Base-by-base conservation (phyloP, 2,888 invertebrate genomes). In the Sipha maydis region DNA sequence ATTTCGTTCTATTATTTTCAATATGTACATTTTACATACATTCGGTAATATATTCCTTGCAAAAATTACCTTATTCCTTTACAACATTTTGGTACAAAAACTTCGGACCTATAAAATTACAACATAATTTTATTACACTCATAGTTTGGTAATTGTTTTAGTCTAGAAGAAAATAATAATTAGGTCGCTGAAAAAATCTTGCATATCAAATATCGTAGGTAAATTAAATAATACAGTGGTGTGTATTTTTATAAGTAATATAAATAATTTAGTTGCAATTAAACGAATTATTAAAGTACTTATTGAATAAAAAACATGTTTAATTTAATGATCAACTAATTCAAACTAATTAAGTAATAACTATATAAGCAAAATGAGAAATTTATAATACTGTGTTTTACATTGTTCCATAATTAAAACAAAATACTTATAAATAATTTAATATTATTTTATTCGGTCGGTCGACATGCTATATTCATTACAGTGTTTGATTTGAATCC, bases 1-100 rank as follows among this genome's bases (percentile, higher is more conserved):
- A 92, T 91, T 31, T 56, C 38, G 38, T 80, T 54, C 8, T 80
- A 54, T 48, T 48, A n/a, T 48, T 48, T 48, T 48, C 48, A 48
- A 48, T 48, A 48, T 14, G 14, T 48, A 48, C 14, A 48, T 14
- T 48, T 11, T 38, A 86, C 28, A 69, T 78, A 34, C 0, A 7
- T 9, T 41, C 41, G 1, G 56, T 56, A 19, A 56, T 34, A 25
- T 54, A 8, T 79, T 28, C 79, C 41, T 79, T 34, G 34, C 34
- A 34, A 34, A 34, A 34, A 34, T 2, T 34, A 34, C 34, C 34
- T 34, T 79, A 14, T 56, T 48, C 21, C 21, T 56, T 14, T 56
- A 11, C 3, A 21, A 19, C 17, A 56, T 56, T 3, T 19, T 19
- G 17, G 56, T 11, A 19, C 21, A 56, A 19, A 9, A 2, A 54